Base-by-base conservation (phyloP, 1,140 invertebrate species). In the Eumeta japonica region DNA sequence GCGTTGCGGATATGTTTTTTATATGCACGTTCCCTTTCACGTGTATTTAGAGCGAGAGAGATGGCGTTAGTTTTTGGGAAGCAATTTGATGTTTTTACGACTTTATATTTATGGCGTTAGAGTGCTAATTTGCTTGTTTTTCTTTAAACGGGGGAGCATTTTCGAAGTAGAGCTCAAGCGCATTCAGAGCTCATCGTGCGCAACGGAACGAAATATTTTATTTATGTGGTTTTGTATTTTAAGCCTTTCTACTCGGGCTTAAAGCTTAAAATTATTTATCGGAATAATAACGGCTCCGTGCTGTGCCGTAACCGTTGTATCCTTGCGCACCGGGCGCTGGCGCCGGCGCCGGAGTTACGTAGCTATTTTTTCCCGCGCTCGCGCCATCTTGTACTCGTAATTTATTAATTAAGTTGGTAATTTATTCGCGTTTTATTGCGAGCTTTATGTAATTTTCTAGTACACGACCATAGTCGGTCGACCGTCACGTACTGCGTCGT, bases 391-490 rank as follows among this genome's bases (percentile, higher is more conserved):
- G 48, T 51, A 37, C 45, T 55, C 54, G 58, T 70, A 63, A 70
- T 65, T 60, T 65, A 70, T 70, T 62, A 61, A 70, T 63, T 66
- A 60, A 66, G 55, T 48, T 50, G 34, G 46, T 62, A 59, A 70
- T 65, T 64, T 68, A 59, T 56, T 53, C 41, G 39, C 44, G 39
- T 48, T 48, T 58, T 54, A 50, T 43, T 52, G 58, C 39, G 34
- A n/a, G n/a, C 31, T 34, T 39, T 32, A 43, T 35, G 52, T 62
- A 56, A 58, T 60, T 56, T 50, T 59, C 50, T 56, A 62, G 46
- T 61, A 57, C 48, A 52, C 48, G 39, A 46, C 50, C 48, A 58
- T 58, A 55, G 50, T 55, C n/a, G n/a, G n/a, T n/a, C n/a, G n/a
- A n/a, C n/a, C n/a, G n/a, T n/a, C n/a, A n/a, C n/a, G n/a, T n/a